These are phyloP conservation scores for Pterobdella sp. DNA, from an alignment of 2,888 invertebrate species.

Conservation along the genomic window DNA sequence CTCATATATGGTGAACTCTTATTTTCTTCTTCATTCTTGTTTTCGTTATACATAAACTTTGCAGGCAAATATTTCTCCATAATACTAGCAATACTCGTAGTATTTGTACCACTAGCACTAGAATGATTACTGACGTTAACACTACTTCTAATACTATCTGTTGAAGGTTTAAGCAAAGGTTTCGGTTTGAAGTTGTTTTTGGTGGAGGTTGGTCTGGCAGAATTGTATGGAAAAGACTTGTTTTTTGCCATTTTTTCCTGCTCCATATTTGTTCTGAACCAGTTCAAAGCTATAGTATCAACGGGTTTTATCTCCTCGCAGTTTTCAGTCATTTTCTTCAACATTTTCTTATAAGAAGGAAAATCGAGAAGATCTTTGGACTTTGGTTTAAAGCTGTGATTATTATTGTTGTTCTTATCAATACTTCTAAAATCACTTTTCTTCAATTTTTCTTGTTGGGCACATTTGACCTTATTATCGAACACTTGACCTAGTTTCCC, in stretches of 20 bases:
- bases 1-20: background rate
- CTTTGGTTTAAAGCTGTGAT: background rate
- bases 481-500: background rate
- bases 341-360: constrained; percentile 27
- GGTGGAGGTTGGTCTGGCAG: background rate
- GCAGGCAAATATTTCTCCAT: constrained; percentile 8
- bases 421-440: background rate
- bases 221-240: background rate
- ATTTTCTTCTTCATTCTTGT: background rate
- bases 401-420: background rate
- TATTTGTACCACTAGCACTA: background rate
- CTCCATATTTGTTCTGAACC: constrained; percentile 12
- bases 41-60: background rate
- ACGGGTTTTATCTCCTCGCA: constrained; percentile 27
- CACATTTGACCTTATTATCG: no score
- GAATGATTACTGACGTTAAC: background rate
- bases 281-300: constrained; percentile 20
- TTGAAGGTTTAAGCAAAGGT: background rate
- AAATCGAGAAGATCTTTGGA: constrained; percentile 25
- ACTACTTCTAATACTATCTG: background rate
- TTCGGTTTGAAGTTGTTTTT: background rate
- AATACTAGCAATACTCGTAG: background rate
- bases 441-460: background rate
- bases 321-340: constrained; percentile 27
- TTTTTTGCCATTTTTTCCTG: background rate